Conservation (phyloP, 2,797 vertebrate genomes). For the Sebastes vulpes region DNA sequence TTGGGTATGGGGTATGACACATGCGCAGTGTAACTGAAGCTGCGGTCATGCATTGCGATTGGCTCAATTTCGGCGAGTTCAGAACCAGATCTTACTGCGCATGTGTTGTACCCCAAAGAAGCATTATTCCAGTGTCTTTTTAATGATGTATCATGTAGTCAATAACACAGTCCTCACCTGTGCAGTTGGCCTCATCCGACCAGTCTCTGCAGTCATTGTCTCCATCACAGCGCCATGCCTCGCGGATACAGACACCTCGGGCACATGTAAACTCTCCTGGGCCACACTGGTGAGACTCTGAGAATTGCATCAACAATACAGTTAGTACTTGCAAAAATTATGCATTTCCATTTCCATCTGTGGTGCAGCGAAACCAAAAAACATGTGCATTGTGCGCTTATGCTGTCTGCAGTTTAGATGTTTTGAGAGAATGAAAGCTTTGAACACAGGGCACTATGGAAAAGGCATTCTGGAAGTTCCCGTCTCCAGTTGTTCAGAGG, state of each 20-base stretch:
- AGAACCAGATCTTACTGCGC: too few relatives aligned
- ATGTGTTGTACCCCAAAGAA: too few relatives aligned
- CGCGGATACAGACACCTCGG: conserved; percentile 94
- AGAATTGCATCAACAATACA: background rate
- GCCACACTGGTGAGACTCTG: conserved; percentile 94
- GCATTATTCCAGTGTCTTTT: background rate
- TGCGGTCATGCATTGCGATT: too few relatives aligned
- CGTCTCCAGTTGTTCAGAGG: too few relatives aligned
- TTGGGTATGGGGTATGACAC: too few relatives aligned
- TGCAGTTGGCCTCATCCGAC: conserved; percentile 97
- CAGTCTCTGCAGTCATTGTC: conserved; percentile 99
- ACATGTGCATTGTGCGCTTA: too few relatives aligned
- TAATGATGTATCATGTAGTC: background rate
- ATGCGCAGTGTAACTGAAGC: too few relatives aligned
- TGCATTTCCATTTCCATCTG: background rate
- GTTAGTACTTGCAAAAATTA: background rate
- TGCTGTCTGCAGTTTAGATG: too few relatives aligned
- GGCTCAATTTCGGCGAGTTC: too few relatives aligned
- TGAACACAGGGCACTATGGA: background rate
- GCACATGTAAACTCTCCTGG: conserved; percentile 92
- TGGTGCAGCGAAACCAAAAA: background rate
- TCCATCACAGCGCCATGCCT: conserved; percentile 96
- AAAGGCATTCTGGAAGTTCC: background rate
- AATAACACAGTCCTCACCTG: conserved; percentile 79
- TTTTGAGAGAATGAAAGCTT: background rate